Percentiles rank a stretch among this genome's conserved stretches.
These are phyloP conservation scores for Macrotrachela quadricornifera DNA, from an alignment of 1,140 invertebrate species.

Conservation along the genomic window DNA sequence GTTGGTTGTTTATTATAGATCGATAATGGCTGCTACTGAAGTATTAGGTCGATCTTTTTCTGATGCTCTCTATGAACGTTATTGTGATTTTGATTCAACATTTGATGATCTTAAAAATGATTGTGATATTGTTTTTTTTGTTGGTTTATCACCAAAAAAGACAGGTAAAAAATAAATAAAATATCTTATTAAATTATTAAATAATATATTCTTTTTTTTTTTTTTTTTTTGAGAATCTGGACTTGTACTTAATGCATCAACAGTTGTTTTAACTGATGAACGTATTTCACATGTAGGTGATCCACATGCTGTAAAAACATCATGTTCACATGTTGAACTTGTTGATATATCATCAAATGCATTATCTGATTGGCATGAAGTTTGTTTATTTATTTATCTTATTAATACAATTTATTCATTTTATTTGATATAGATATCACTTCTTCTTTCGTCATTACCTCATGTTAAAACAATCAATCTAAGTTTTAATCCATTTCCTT, in stretches of 20 bases:
- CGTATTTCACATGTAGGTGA: constrained; percentile 61
- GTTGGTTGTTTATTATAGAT: too few relatives aligned
- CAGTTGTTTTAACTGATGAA: constrained; percentile 67
- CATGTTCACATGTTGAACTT: constrained; percentile 63
- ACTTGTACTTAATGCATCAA: constrained; percentile 40
- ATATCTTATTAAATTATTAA: too few relatives aligned
- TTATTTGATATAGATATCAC: background rate
- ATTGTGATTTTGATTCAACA: too few relatives aligned
- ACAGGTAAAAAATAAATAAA: too few relatives aligned
- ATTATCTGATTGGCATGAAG: constrained; percentile 58
- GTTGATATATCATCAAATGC: constrained; percentile 71
- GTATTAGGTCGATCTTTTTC: too few relatives aligned
- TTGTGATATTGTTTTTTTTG: too few relatives aligned
- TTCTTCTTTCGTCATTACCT: background rate
- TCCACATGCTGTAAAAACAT: constrained; percentile 46
- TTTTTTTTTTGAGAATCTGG: background rate
- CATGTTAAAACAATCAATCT: background rate
- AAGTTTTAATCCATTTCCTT: background rate
- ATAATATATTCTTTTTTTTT: too few relatives aligned
- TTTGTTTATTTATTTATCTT: constrained; percentile 20
- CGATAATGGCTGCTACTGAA: too few relatives aligned
- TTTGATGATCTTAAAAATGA: too few relatives aligned
- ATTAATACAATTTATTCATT: background rate
- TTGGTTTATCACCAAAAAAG: too few relatives aligned
- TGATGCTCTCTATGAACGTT: too few relatives aligned